phyloP scores from a whole-genome alignment of 92 coral and sea anemone species.

The Desmophyllum pertusum region DNA sequence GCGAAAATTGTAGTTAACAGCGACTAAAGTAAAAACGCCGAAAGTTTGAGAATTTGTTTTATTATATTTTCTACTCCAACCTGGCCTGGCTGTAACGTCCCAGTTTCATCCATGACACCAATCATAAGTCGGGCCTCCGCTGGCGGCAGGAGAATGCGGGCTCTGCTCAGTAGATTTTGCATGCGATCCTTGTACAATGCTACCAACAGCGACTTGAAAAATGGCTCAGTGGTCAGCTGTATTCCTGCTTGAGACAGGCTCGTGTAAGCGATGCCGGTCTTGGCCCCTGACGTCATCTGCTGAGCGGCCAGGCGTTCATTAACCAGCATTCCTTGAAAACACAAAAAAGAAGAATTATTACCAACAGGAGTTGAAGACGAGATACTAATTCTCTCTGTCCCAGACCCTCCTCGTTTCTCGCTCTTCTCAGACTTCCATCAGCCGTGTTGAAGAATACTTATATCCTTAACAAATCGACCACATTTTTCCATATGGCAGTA shows the following conservation, averaged over 20 bases:
- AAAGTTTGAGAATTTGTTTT: not conserved
- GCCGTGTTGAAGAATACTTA: no score
- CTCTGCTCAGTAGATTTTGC: slow-evolving; percentile 71
- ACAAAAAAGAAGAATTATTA: no score
- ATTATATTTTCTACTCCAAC: slow-evolving; percentile 30
- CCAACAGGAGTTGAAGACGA: not conserved
- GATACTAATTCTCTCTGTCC: not conserved
- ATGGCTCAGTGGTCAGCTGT: slow-evolving; percentile 91
- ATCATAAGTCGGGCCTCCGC: slow-evolving; percentile 93
- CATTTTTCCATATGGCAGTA: no score
- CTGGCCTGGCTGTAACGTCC: slow-evolving; percentile 80
- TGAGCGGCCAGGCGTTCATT: slow-evolving; percentile 83
- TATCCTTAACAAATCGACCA: no score
- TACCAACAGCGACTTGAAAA: slow-evolving; percentile 83
- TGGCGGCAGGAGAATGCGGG: slow-evolving; percentile 89
- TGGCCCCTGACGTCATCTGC: slow-evolving; percentile 78
- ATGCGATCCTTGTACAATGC: slow-evolving; percentile 92
- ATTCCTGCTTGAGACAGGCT: slow-evolving; percentile 78
- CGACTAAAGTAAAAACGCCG: not conserved
- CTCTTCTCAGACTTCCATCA: not conserved
- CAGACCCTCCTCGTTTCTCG: not conserved
- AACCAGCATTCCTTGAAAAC: slow-evolving; percentile 76
- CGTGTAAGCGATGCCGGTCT: slow-evolving; percentile 82
- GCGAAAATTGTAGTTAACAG: not conserved
- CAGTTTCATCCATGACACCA: slow-evolving; percentile 99